phyloP scores from a whole-genome alignment of 2,888 invertebrate genomes.

The Agrotis exclamationis region DNA sequence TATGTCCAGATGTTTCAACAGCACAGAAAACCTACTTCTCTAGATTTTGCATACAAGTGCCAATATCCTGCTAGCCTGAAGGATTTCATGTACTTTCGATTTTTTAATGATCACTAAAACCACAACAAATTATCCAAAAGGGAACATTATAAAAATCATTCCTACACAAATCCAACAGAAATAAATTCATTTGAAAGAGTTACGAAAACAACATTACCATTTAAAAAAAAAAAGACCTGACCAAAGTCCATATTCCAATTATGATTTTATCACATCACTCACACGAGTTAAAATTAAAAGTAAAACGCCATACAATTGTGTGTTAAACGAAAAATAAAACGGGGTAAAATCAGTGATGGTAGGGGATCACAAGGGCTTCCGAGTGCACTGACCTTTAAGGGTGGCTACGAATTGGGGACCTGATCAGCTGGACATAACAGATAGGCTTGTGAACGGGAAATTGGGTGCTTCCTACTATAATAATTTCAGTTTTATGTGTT shows the following conservation, averaged over 20 bases:
- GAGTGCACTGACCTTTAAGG: constrained; percentile 83
- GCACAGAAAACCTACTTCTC: too few species aligned
- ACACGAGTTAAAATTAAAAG: constrained; percentile 27
- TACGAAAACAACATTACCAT: background rate
- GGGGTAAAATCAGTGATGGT: constrained; percentile 71
- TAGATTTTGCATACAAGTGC: too few species aligned
- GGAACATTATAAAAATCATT: background rate
- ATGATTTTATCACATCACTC: constrained; percentile 39
- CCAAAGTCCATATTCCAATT: constrained; percentile 5
- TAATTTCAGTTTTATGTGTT: constrained; percentile 48
- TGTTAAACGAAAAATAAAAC: constrained; percentile 81
- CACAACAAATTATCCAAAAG: too few species aligned
- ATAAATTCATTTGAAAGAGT: background rate
- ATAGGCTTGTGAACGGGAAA: constrained; percentile 68
- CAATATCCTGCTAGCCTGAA: too few species aligned
- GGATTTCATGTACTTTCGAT: too few species aligned
- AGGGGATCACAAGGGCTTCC: constrained; percentile 75
- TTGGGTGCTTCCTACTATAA: constrained; percentile 62
- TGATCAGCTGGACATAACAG: constrained; percentile 82
- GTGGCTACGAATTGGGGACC: constrained; percentile 73
- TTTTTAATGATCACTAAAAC: too few species aligned
- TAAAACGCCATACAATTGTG: constrained; percentile 75
- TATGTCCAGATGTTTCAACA: too few species aligned
- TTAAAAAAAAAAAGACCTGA: too few species aligned
- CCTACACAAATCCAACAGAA: background rate